Base-by-base conservation (phyloP, 2,113 vertebrate species). In the Lethenteron camtschaticum region DNA sequence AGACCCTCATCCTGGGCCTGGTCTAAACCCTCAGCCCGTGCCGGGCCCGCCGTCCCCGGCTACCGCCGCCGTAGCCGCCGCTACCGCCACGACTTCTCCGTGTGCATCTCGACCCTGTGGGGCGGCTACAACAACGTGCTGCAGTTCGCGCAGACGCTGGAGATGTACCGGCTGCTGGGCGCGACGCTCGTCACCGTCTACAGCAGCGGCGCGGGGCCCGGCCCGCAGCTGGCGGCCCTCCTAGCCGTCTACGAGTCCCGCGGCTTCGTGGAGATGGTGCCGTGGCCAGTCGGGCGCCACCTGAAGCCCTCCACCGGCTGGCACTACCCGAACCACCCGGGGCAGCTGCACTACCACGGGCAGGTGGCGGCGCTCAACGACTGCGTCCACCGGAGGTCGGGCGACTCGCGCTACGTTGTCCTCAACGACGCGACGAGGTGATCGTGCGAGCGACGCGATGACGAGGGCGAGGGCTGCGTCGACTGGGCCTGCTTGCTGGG, bases 111-210 rank as follows among this genome's bases (percentile, higher is more conserved):
- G 58, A 75, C 70, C 66, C 77, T 86, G 72, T 86, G 82, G 75
- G 82, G 77, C 2, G 70, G 73, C 12, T 85, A 81, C 74, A 83
- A 82, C 73, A 88, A 85, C 0, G 77, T 83, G 57, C 77, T 87
- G 69, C 84, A 86, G 74, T 81, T 80, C 68, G 79, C 81, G 58
- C 83, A 85, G 74, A 78, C 76, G 10, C 72, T 83, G 72, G 85
- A 86, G 75, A 82, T 84, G 79, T 86, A 84, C 77, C 85, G 79
- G 78, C 71, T 85, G 71, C 78, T 85, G 14, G 83, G 83, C 11
- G 78, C 77, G 1, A 71, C 81, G 72, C 79, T 76, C 24, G 81
- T 85, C 71, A 75, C 84, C 16, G 78, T 85, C 74, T 87, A 86
- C n/a, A 85, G 82, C 68, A 85, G 80, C 73, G 20, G 20, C 2